Evolutionary conservation across 1,140 invertebrate species (phyloP).

Genomic region (Physella acuta): DNA sequence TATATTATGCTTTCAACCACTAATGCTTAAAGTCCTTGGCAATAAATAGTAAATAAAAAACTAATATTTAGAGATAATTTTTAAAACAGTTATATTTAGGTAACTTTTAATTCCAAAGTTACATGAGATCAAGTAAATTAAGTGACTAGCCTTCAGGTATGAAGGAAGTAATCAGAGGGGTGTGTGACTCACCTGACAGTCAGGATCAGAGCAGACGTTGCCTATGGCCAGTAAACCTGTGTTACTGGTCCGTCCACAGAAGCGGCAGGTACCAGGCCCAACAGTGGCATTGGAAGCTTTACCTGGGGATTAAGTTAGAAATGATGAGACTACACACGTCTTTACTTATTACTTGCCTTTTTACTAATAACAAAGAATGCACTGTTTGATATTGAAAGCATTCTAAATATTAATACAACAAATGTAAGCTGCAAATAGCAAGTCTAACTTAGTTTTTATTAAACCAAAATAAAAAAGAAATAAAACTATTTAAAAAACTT

Average conservation of each 20-base stretch:
- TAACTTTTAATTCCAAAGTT: too few species aligned
- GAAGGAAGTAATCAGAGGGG: not conserved
- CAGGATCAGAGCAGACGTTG: constrained; percentile 88
- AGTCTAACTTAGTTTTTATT: too few species aligned
- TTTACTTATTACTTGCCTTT: too few species aligned
- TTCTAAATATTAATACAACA: too few species aligned
- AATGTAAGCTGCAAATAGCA: too few species aligned
- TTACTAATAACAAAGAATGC: too few species aligned
- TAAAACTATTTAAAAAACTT: too few species aligned
- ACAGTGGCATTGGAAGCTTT: constrained; percentile 36
- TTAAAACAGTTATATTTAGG: not conserved
- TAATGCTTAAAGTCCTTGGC: not conserved
- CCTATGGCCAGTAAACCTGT: constrained; percentile 85
- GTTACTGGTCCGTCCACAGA: constrained; percentile 84
- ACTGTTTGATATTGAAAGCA: too few species aligned
- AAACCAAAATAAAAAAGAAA: too few species aligned
- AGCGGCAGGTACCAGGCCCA: constrained; percentile 78
- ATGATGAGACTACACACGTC: too few species aligned
- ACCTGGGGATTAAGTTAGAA: too few species aligned
- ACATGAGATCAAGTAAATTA: too few species aligned
- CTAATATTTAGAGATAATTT: not conserved
- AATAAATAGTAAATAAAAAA: not conserved
- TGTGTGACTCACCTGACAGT: constrained; percentile 75
- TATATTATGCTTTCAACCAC: not conserved
- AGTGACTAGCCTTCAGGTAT: not conserved